Evolutionary conservation across 2,888 invertebrate species (phyloP).

Genomic region (Mythimna lalbum): DNA sequence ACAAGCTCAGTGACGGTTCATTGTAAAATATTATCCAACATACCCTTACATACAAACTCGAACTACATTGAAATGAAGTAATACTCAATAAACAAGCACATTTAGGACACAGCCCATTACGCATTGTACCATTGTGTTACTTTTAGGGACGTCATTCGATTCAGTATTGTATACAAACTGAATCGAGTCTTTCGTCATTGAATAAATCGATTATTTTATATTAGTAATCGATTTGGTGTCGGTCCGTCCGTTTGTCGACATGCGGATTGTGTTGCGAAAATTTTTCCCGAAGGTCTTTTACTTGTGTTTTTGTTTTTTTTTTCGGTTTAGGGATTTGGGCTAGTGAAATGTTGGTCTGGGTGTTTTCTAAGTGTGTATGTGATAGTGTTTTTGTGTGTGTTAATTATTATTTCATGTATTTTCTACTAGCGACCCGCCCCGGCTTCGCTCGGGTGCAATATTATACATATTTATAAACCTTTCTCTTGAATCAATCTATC

Average conservation of each 20-base stretch:
- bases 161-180: constrained; percentile 39
- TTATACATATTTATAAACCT: too few species aligned
- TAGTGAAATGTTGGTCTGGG: neutral
- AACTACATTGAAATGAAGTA: constrained; percentile 37
- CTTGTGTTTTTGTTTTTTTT: constrained; percentile 10
- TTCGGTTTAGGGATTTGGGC: neutral
- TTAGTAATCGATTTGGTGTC: constrained; percentile 46
- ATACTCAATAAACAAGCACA: constrained; percentile 31
- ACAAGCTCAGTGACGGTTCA: too few species aligned
- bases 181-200: constrained; percentile 31
- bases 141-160: constrained; percentile 58
- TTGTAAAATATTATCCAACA: neutral
- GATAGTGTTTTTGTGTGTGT: neutral
- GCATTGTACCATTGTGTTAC: constrained; percentile 61
- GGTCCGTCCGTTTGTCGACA: constrained; percentile 34
- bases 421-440: too few species aligned
- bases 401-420: too few species aligned
- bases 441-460: too few species aligned
- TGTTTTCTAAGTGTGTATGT: constrained; percentile 6
- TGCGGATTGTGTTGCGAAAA: constrained; percentile 56
- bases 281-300: constrained; percentile 50
- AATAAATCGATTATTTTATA: constrained; percentile 47
- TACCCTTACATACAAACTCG: constrained; percentile 9
- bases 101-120: constrained; percentile 53
- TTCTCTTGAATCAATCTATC: too few species aligned